Base-by-base conservation (phyloP, 1,140 invertebrate genomes). In the Coelopa frigida region DNA sequence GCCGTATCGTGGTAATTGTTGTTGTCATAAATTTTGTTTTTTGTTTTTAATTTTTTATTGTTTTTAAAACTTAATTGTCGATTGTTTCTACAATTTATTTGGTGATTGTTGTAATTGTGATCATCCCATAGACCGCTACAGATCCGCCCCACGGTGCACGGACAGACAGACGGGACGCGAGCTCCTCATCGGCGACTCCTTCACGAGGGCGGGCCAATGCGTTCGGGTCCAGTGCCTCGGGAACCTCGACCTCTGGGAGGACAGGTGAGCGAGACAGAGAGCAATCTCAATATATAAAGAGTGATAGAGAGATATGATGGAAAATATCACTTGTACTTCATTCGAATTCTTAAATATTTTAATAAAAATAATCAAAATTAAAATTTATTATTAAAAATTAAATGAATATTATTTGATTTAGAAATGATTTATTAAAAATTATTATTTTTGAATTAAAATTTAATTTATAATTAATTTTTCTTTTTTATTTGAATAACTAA, bases 171-270 rank as follows among this genome's bases (percentile, higher is more conserved):
- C 49, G 8, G 59, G 54, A 1, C 52, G 54, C 14, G 52, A 59
- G n/a, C 36, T 67, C 5, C 67, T 54, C 44, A 45, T 67, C 14
- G 63, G 63, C 1, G 59, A 67, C 27, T 26, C 54, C 2, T 57
- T 64, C 23, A 61, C 60, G 5, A 51, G 63, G 2, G 38, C 35
- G 5, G 60, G 53, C 0, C 57, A 54, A 21, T 67, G 63, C 32
- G 50, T 64, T 36, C 51, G 63, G 5, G 54, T 67, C 0, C 63
- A 67, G 23, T 67, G 63, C 12, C 50, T 64, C 26, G 63, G 61
- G 15, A 57, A 55, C 1, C 43, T 53, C 17, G 49, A 58, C 20
- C 27, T 67, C 10, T 67, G 63, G 63, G 59, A 67, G 39, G 63
- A 67, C 33, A 64, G 51, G 63, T 67, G 23, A 33, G 22, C 29